Percentiles rank a stretch among this genome's conserved stretches.
These are phyloP conservation scores for Cephalopachus bancanus DNA, from an alignment of 2,797 vertebrate species.

Conservation along the genomic window DNA sequence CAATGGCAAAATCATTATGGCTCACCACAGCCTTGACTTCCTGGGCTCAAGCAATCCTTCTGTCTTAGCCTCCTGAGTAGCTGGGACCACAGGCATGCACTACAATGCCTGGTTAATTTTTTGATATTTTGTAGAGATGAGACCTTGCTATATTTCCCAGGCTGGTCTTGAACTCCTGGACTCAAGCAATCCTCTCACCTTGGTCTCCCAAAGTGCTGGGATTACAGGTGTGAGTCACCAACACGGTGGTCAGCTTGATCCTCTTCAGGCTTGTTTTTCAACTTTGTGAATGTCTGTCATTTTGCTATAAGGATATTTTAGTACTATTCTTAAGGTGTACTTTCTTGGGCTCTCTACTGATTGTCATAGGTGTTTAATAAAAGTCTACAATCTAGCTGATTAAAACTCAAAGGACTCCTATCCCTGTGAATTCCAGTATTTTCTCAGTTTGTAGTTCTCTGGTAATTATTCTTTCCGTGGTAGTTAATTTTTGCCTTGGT, in stretches of 20 bases:
- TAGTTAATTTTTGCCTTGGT: not conserved
- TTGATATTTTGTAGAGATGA: no score
- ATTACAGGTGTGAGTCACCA: no score
- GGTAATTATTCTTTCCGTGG: not conserved
- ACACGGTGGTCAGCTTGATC: not conserved
- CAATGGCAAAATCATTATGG: no score
- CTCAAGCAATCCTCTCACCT: no score
- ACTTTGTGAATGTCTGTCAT: not conserved
- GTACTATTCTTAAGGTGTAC: not conserved
- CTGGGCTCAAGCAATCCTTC: no score
- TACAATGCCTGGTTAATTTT: no score
- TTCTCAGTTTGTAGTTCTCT: not conserved
- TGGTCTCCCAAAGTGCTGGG: no score
- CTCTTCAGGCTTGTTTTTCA: not conserved
- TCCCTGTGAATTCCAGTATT: not conserved
- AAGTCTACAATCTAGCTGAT: not conserved
- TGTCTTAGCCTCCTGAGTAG: no score
- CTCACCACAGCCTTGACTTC: no score
- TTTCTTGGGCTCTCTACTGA: not conserved
- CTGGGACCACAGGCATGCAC: no score
- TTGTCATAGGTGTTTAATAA: not conserved
- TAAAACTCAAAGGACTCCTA: not conserved
- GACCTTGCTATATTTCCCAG: no score
- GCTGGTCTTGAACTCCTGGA: no score
- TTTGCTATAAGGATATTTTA: conserved; percentile 26